phyloP scores from a whole-genome alignment of 2,888 invertebrate species.

The Nasonia oneida region DNA sequence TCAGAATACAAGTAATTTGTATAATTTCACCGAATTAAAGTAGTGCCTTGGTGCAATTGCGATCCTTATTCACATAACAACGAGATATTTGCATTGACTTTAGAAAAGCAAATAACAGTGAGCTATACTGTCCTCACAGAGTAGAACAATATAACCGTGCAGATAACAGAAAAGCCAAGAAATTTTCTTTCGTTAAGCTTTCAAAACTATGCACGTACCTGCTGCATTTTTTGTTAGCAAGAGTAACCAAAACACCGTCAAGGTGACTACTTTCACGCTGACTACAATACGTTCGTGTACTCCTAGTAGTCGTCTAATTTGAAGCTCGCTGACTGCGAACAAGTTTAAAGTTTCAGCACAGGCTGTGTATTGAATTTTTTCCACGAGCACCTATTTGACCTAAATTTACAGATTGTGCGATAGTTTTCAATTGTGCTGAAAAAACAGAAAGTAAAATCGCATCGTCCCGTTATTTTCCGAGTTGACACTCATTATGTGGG shows the following conservation, averaged over 20 bases:
- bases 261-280: slow-evolving; percentile 6
- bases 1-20: background rate
- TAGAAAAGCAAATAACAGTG: background rate
- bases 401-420: slow-evolving; percentile 34
- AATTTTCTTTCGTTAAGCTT: background rate
- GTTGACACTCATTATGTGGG: background rate
- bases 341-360: slow-evolving; percentile 42
- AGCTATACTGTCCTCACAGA: background rate
- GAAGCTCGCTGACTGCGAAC: slow-evolving; percentile 30
- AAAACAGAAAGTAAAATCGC: background rate
- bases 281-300: background rate
- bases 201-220: slow-evolving; percentile 20
- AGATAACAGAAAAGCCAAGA: background rate
- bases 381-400: slow-evolving; percentile 41
- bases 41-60: background rate
- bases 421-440: background rate
- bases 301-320: slow-evolving; percentile 31
- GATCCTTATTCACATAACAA: background rate
- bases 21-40: background rate
- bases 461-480: background rate
- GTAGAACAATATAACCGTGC: background rate
- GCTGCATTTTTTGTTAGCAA: slow-evolving; percentile 13
- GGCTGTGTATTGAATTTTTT: slow-evolving; percentile 44
- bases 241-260: background rate
- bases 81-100: background rate